Percentiles rank a stretch among this genome's conserved stretches.
Conservation (phyloP, 2,888 invertebrate species). For the Agrotis clavis region DNA sequence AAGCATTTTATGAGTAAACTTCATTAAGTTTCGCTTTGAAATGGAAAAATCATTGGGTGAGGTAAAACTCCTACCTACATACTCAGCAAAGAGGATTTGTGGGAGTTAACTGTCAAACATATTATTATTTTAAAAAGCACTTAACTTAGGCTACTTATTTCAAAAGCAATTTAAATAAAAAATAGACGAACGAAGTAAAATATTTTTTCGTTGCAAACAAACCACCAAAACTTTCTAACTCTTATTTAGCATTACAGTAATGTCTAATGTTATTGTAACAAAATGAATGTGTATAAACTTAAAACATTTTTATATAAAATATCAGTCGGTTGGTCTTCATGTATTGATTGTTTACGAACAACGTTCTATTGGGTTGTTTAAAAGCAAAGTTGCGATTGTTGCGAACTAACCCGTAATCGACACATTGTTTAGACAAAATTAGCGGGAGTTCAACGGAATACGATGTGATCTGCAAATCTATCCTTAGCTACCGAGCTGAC, state of each 20-base stretch:
- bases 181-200: constrained; percentile 31
- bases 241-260: constrained; percentile 32
- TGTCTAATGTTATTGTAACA: constrained; percentile 27
- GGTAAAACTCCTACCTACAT: not conserved
- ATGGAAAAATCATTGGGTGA: not conserved
- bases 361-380: constrained; percentile 33
- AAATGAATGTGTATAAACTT: constrained; percentile 22
- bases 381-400: constrained; percentile 59
- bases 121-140: constrained; percentile 38
- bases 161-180: constrained; percentile 46
- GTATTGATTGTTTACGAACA: constrained; percentile 46
- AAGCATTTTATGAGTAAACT: constrained; percentile 13
- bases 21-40: not conserved
- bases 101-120: constrained; percentile 18
- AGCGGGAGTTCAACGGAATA: constrained; percentile 29
- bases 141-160: constrained; percentile 27
- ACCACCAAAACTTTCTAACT: constrained; percentile 29
- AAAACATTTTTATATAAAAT: constrained; percentile 31
- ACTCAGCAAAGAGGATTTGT: constrained; percentile 15
- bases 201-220: constrained; percentile 21
- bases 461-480: constrained; percentile 18
- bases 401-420: constrained; percentile 28
- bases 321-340: constrained; percentile 9
- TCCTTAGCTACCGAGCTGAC: not conserved
- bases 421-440: constrained; percentile 55